These are phyloP conservation scores for Lordiphosa stackelbergi DNA, from an alignment of 1,140 invertebrate genomes.

Conservation along the genomic window DNA sequence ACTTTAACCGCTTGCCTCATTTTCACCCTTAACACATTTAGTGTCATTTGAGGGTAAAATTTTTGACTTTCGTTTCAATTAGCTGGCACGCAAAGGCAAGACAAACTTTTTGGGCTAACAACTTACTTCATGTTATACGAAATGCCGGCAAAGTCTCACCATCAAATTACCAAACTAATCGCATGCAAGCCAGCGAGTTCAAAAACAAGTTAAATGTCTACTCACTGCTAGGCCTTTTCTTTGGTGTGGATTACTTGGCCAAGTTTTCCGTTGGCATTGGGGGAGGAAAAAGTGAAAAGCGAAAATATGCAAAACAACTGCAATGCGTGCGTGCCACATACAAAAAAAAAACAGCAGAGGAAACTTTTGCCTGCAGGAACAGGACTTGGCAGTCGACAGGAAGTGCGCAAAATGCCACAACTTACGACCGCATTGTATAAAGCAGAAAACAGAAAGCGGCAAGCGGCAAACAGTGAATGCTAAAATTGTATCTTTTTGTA, in stretches of 20 bases:
- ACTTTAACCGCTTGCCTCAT: too few relatives aligned
- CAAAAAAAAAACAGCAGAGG: conserved; percentile 10
- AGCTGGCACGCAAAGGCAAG: conserved; percentile 54
- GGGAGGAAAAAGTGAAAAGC: conserved; percentile 22
- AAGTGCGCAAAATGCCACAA: conserved; percentile 74
- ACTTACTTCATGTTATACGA: conserved; percentile 45
- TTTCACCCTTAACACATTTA: too few relatives aligned
- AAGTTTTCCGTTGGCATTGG: conserved; percentile 9
- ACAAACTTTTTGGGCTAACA: conserved; percentile 48
- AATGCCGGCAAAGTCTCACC: conserved; percentile 23
- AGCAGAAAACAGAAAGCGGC: conserved; percentile 29
- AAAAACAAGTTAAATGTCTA: conserved; percentile 51
- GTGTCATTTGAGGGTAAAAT: too few relatives aligned
- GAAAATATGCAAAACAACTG: conserved; percentile 65
- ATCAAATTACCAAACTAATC: conserved; percentile 75
- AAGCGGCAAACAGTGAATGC: neutral
- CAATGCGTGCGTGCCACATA: conserved; percentile 55
- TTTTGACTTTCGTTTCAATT: conserved; percentile 58
- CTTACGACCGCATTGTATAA: conserved; percentile 52
- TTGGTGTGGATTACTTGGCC: conserved; percentile 53
- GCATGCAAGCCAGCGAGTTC: conserved; percentile 58
- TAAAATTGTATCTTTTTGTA: conserved; percentile 19
- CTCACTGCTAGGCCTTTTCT: neutral
- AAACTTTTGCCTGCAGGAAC: conserved; percentile 37
- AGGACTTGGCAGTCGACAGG: conserved; percentile 54